Base-by-base conservation (phyloP, 1,140 invertebrate species). In the Lordiphosa stackelbergi region DNA sequence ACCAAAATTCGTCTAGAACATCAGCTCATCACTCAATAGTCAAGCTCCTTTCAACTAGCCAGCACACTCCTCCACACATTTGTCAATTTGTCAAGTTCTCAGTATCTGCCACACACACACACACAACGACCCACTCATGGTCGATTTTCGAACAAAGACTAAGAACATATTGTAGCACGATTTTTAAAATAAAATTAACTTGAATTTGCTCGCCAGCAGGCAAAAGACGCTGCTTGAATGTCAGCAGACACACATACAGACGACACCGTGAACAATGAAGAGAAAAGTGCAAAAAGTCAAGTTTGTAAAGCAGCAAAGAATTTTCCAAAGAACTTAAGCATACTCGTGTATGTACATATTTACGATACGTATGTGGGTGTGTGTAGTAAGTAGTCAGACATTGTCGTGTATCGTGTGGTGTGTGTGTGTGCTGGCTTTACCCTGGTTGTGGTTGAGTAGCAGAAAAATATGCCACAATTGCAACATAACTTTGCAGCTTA, bases 401-500 rank as follows among this genome's bases (percentile, higher is more conserved):
- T 24, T 24, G 22, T 24, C 4, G 22, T 24, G 22, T 24, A 24
- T 5, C 22, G 22, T 24, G 22, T 24, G 22, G 2, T 19, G 22
- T 9, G 38, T 13, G 49, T 36, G 16, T 31, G 28, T n/a, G 12
- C 10, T 9, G 10, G n/a, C 4, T 13, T 37, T 49, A 16, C 11
- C 41, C 38, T 28, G 47, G 36, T 51, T 24, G 22, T 41, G 43
- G 19, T 36, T 42, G 40, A 43, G 37, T 22, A 52, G 48, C 28
- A 49, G 36, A 53, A 60, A 73, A 73, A 53, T 75, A 72, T 83
- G 68, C 68, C 72, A 83, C 63, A 83, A 72, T 72, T 83, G 77
- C 68, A 75, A 83, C 77, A 81, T 81, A 83, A 81, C 72, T 81
- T 75, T 83, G 72, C 63, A 77, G 75, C 77, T 81, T 81, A 77